Evolutionary conservation across 1,140 invertebrate genomes (phyloP).

Genomic region (Linepithema humile): DNA sequence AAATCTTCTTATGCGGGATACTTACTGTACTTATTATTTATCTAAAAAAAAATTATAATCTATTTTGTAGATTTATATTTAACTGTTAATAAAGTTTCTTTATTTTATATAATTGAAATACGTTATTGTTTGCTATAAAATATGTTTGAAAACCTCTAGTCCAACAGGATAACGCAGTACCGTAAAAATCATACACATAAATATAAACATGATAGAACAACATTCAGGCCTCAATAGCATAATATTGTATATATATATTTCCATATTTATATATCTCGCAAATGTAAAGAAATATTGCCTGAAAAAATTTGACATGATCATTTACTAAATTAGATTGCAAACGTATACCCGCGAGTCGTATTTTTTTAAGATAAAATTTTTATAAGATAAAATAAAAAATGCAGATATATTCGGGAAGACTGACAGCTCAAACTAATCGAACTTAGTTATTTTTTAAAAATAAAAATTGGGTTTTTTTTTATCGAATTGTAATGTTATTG

Average conservation of each 20-base stretch:
- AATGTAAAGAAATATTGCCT: slow-evolving; percentile 35
- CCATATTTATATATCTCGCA: slow-evolving; percentile 63
- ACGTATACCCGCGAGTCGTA: slow-evolving; percentile 22
- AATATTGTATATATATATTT: slow-evolving; percentile 60
- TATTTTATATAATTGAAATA: not conserved
- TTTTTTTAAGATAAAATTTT: slow-evolving; percentile 62
- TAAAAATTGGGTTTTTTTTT: slow-evolving; percentile 8
- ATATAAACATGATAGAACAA: slow-evolving; percentile 48
- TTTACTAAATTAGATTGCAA: slow-evolving; percentile 10
- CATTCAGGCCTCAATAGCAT: slow-evolving; percentile 35
- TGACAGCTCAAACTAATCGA: slow-evolving; percentile 60
- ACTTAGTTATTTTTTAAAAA: slow-evolving; percentile 34
- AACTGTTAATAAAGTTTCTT: not conserved
- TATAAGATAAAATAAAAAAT: slow-evolving; percentile 54
- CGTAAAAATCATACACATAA: slow-evolving; percentile 1
- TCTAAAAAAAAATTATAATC: not conserved
- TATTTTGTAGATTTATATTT: not conserved
- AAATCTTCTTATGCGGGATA: not conserved
- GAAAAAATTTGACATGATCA: slow-evolving; percentile 42
- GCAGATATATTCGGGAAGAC: slow-evolving; percentile 63
- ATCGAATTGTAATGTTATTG: too few species aligned
- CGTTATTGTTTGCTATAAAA: not conserved
- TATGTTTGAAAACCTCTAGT: slow-evolving; percentile 9
- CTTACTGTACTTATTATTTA: not conserved
- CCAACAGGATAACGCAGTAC: not conserved